phyloP scores from a whole-genome alignment of 2,113 vertebrate species.

The Grus americana region DNA sequence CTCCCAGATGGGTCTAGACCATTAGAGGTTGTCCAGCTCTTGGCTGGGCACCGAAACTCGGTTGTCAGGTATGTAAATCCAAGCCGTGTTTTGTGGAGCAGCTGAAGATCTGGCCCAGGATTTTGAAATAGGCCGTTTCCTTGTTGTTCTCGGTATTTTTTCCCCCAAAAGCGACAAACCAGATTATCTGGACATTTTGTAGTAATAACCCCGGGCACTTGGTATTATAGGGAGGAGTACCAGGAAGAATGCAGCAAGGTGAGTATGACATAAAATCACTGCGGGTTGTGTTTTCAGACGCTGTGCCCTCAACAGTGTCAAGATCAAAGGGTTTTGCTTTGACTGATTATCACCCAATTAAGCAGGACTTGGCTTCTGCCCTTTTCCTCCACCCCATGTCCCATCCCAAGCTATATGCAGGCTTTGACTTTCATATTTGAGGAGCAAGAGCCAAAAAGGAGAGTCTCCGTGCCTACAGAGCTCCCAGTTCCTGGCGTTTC shows the following conservation, averaged over 20 bases:
- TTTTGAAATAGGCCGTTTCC: not conserved
- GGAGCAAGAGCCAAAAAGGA: not conserved
- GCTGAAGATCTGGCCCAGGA: not conserved
- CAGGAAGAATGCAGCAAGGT: not conserved
- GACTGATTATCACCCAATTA: rapidly evolving
- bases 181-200: not conserved
- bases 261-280: rapidly evolving
- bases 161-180: not conserved
- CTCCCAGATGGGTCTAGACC: not conserved
- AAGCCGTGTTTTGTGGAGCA: not conserved
- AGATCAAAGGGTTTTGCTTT: not conserved
- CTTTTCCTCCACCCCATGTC: not conserved
- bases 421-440: not conserved
- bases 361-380: not conserved
- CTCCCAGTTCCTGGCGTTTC: not conserved
- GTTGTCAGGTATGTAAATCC: not conserved
- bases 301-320: not conserved
- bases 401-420: not conserved
- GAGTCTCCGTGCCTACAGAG: not conserved
- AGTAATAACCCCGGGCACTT: not conserved
- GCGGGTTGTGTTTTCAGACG: rapidly evolving
- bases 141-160: not conserved
- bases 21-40: not conserved
- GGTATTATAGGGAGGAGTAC: not conserved
- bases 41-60: not conserved